These are phyloP conservation scores for Drosophila histrio DNA, from an alignment of 2,888 invertebrate genomes.

Conservation along the genomic window DNA sequence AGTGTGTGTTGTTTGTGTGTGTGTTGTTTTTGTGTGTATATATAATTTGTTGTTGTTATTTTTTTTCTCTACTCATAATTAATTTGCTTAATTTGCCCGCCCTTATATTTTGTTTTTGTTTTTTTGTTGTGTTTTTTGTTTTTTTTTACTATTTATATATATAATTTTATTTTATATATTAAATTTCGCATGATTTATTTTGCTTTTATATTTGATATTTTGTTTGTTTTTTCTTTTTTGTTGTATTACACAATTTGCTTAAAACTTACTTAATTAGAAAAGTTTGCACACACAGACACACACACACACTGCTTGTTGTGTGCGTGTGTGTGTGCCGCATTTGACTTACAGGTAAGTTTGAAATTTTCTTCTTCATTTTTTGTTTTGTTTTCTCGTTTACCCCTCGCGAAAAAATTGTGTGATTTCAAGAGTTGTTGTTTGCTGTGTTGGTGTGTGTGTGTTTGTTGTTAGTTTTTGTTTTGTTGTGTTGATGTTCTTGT, in stretches of 20 bases:
- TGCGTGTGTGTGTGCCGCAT: constrained; percentile 46
- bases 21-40: constrained; percentile 30
- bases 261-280: constrained; percentile 74
- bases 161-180: constrained; percentile 57
- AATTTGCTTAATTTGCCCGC: constrained; percentile 76
- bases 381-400: constrained; percentile 27
- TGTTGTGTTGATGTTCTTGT: constrained; percentile 26
- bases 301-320: constrained; percentile 29
- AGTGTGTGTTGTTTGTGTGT: constrained; percentile 33
- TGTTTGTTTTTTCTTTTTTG: constrained; percentile 39
- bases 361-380: constrained; percentile 40
- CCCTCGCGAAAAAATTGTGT: constrained; percentile 71
- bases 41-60: constrained; percentile 34
- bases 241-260: constrained; percentile 66
- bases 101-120: constrained; percentile 68
- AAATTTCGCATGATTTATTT: constrained; percentile 68
- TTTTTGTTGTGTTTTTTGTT: constrained; percentile 44
- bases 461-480: constrained; percentile 29
- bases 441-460: constrained; percentile 5
- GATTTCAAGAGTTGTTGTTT: constrained; percentile 46
- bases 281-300: constrained; percentile 50
- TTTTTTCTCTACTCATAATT: constrained; percentile 68
- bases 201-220: constrained; percentile 63
- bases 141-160: constrained; percentile 64
- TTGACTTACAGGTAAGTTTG: constrained; percentile 74